Base-by-base conservation (phyloP, 2,797 vertebrate species). In the Tapera naevia region DNA sequence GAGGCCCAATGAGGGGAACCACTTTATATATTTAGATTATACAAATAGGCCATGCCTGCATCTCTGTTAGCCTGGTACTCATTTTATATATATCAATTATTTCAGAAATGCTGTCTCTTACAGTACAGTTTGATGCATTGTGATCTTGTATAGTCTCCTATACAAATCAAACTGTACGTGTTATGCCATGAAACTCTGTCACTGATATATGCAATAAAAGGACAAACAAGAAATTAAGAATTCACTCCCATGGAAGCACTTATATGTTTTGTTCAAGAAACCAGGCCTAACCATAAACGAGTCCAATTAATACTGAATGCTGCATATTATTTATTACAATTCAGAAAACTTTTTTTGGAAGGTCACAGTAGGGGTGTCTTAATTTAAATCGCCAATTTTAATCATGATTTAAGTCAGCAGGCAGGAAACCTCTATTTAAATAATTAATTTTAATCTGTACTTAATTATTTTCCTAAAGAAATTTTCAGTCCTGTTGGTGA, bases 291-390 rank as follows among this genome's bases (percentile, higher is more conserved):
- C 73, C 75, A 89, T 96, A 80, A 89, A 89, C 0, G 19, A 12
- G 18, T 87, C 15, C 27, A 89, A 91, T 95, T 95, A 94, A 80
- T 85, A 75, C 48, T 62, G 62, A 84, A 53, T 48, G 19, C 13
- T 80, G 64, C 50, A 53, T 82, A 93, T 91, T 91, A 93, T 89
- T 95, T 89, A 94, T 93, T 92, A 93, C 19, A 80, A 85, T 94
- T 91, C 74, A 85, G 83, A 39, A 80, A 95, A 94, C 41, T 82
- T 94, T 95, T 91, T 95, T 94, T 91, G 78, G 91, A 87, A 87
- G 61, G 41, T 87, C 24, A 0, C 94, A 96, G 90, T 73, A 74
- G 80, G 91, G 91, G 54, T 65, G 37, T 32, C 57, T 92, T 85
- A 53, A 91, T 92, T 92, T 89, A 92, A 93, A 78, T 89, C 84